Percentiles rank a stretch among this genome's conserved stretches.
These are phyloP conservation scores for Neogobius melanostomus DNA, from an alignment of 2,113 vertebrate species.

Conservation along the genomic window DNA sequence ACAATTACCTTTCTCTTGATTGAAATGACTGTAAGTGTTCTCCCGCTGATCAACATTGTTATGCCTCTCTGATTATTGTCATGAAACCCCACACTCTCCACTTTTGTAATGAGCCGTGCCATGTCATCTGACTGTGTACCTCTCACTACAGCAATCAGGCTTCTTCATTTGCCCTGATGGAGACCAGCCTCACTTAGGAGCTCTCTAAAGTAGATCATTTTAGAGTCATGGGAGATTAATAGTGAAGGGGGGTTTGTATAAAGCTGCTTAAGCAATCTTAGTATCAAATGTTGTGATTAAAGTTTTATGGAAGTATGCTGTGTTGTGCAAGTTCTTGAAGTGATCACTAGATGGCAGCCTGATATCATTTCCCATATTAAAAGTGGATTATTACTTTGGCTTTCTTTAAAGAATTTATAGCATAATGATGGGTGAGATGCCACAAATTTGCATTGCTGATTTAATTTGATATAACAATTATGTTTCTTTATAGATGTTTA, in stretches of 20 bases:
- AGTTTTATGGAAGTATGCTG: background rate
- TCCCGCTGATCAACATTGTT: constrained; percentile 39
- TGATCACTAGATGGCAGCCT: constrained; percentile 67
- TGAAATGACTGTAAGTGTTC: constrained; percentile 24
- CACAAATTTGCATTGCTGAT: background rate
- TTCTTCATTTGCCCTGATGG: background rate
- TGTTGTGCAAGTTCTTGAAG: background rate
- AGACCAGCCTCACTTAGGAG: background rate
- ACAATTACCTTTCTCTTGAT: constrained; percentile 1
- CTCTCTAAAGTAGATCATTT: background rate
- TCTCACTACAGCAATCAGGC: background rate
- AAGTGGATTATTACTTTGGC: background rate
- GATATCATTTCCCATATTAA: constrained; percentile 20
- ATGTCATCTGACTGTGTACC: background rate
- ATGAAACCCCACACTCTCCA: constrained; percentile 23
- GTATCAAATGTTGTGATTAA: no score
- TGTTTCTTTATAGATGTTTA: no score
- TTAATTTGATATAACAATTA: background rate
- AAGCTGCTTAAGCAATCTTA: no score
- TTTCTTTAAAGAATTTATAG: background rate
- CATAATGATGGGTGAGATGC: background rate
- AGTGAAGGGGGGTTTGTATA: background rate
- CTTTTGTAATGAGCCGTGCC: constrained; percentile 31
- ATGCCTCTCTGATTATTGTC: constrained; percentile 51
- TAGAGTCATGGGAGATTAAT: background rate